Conservation (phyloP, 2,113 vertebrate genomes). For the Aldabrachelys gigantea region DNA sequence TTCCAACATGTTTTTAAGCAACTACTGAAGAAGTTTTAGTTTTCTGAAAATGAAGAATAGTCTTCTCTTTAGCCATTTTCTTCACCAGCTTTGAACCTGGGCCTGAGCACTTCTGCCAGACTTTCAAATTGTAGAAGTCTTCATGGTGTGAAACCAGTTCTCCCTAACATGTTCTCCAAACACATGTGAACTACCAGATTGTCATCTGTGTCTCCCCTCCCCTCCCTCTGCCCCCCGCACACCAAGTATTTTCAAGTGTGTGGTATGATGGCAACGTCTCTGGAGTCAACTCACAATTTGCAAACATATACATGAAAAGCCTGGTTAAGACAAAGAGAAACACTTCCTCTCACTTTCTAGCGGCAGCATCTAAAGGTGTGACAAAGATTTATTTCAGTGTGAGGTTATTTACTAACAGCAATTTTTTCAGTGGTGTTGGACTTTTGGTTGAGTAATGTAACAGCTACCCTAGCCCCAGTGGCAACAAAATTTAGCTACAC, state of each 20-base stretch:
- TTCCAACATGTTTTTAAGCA: neutral
- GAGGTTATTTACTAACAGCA: neutral
- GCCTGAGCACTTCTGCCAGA: neutral
- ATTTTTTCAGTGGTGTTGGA: neutral
- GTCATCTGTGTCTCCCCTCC: no score
- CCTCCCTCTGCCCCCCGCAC: neutral
- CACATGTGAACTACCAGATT: neutral
- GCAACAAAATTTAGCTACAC: neutral
- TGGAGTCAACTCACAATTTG: neutral
- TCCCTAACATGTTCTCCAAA: neutral
- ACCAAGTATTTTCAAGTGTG: neutral
- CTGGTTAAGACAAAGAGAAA: neutral
- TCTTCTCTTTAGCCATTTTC: neutral
- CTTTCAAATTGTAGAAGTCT: neutral
- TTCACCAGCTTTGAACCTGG: neutral
- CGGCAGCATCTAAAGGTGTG: neutral
- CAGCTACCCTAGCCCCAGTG: neutral
- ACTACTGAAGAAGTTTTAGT: neutral
- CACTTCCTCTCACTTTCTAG: neutral
- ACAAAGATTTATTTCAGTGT: neutral
- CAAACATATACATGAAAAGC: neutral
- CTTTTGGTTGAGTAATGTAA: neutral
- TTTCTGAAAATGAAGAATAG: neutral
- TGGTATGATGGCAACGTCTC: neutral
- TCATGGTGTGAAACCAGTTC: neutral